Base-by-base conservation (phyloP, 2,797 vertebrate species). In the Lepus townsendii region DNA sequence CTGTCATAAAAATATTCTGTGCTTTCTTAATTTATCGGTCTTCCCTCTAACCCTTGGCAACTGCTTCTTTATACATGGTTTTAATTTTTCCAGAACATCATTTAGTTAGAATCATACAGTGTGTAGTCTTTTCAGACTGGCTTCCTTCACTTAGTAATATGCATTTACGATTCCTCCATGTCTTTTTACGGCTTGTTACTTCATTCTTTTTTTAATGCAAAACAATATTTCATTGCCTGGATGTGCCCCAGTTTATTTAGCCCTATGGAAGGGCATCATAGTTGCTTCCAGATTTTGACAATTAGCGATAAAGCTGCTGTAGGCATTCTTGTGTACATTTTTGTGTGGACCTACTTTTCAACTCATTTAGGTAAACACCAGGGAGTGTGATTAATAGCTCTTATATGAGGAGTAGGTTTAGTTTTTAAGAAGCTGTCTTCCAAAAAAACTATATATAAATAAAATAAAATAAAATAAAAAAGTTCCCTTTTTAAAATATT, bases 261-360 rank as follows among this genome's bases (percentile, higher is more conserved):
- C 84, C 4, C 24, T 78, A 22, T 30, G 66, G 68, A 95, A 32
- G 54, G 24, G 54, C 9, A 79, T 47, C 14, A 86, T 83, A 50
- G 57, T 93, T 87, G 72, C 11, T n/a, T 95, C 68, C 52, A 83
- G 30, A 54, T 35, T 94, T 92, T 82, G 76, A 30, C 35, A 92
- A 24, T 86, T 78, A 87, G 17, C 72, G 79, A n/a, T 84, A 83
- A 96, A 95, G 27, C 22, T 42, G 35, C 52, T 80, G 1, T 90
- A 69, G 79, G 50, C 8, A 65, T 69, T 10, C 8, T 14, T 52
- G 19, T 78, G 38, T 0, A 62, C 5, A 8, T 38, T 78, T 88
- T 88, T 71, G 14, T 68, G 26, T 68, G 65, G 35, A 27, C 62
- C 2, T 75, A 77, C 38, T 54, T 92, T 92, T 77, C 72, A 92